phyloP scores from a whole-genome alignment of 2,113 vertebrate species.

The Spea bombifrons region DNA sequence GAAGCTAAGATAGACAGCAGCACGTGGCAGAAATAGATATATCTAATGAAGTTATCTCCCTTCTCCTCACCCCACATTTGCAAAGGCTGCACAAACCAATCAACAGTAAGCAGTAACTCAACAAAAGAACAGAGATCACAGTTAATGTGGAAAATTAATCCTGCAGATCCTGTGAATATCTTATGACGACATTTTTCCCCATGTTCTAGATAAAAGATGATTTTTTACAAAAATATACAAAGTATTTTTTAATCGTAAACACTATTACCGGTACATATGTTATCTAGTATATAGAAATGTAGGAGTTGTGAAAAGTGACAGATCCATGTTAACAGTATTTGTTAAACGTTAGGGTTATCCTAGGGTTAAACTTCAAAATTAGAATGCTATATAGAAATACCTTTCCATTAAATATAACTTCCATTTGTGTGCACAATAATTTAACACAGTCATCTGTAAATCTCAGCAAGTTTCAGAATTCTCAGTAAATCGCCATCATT shows the following conservation, averaged over 20 bases:
- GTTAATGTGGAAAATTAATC: no score
- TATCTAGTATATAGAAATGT: background rate
- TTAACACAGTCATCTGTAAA: conserved; percentile 19
- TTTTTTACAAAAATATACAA: background rate
- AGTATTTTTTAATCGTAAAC: background rate
- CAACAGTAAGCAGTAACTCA: no score
- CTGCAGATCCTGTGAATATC: background rate
- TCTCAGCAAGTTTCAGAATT: conserved; percentile 17
- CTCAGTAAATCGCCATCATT: conserved; percentile 34
- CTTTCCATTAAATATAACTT: background rate
- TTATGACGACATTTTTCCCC: background rate
- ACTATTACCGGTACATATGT: background rate
- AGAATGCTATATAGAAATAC: background rate
- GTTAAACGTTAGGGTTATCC: no score
- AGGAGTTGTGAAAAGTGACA: background rate
- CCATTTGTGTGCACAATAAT: background rate
- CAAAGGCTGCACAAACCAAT: no score
- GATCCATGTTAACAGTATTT: background rate
- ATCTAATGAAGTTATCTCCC: no score
- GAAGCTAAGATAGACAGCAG: no score
- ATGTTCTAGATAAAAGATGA: background rate
- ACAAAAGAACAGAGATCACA: no score
- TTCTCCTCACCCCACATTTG: no score
- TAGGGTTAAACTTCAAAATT: background rate
- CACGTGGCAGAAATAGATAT: no score